phyloP scores from a whole-genome alignment of 1,140 invertebrate species.

The Dendroctonus valens region DNA sequence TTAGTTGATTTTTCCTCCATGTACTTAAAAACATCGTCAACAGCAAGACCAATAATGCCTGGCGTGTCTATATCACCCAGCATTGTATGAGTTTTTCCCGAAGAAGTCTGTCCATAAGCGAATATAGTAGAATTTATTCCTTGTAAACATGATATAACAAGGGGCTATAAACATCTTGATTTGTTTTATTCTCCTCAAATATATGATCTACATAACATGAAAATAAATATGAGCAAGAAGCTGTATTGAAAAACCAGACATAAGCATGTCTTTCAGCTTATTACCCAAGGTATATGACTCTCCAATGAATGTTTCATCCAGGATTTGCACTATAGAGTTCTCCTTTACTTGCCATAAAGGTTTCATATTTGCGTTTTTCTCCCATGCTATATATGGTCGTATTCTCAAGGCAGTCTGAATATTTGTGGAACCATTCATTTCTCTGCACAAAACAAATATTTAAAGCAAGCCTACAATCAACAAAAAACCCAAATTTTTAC shows the following conservation, averaged over 20 bases:
- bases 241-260: slow-evolving; percentile 8
- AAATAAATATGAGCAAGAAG: slow-evolving; percentile 4
- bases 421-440: slow-evolving; percentile 46
- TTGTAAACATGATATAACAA: slow-evolving; percentile 68
- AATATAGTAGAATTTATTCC: slow-evolving; percentile 89
- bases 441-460: too few relatives aligned
- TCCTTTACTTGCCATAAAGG: slow-evolving; percentile 62
- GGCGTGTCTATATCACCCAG: slow-evolving; percentile 66
- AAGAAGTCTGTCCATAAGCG: slow-evolving; percentile 87
- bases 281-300: slow-evolving; percentile 53
- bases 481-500: too few relatives aligned
- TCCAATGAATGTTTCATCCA: slow-evolving; percentile 51
- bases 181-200: slow-evolving; percentile 62
- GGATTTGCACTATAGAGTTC: slow-evolving; percentile 58
- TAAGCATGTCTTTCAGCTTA: slow-evolving; percentile 26
- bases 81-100: slow-evolving; percentile 69
- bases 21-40: slow-evolving; percentile 68
- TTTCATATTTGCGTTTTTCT: slow-evolving; percentile 59
- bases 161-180: slow-evolving; percentile 67
- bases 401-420: slow-evolving; percentile 75
- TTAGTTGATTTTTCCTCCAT: slow-evolving; percentile 64
- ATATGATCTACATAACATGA: slow-evolving; percentile 64
- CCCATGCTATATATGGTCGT: slow-evolving; percentile 65
- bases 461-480: too few relatives aligned
- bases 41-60: slow-evolving; percentile 72